A percentile compares a stretch with the other conserved stretches of the same genome.
Evolutionary conservation across 1,140 invertebrate species (phyloP).

Genomic region (Phymastichus coffea): DNA sequence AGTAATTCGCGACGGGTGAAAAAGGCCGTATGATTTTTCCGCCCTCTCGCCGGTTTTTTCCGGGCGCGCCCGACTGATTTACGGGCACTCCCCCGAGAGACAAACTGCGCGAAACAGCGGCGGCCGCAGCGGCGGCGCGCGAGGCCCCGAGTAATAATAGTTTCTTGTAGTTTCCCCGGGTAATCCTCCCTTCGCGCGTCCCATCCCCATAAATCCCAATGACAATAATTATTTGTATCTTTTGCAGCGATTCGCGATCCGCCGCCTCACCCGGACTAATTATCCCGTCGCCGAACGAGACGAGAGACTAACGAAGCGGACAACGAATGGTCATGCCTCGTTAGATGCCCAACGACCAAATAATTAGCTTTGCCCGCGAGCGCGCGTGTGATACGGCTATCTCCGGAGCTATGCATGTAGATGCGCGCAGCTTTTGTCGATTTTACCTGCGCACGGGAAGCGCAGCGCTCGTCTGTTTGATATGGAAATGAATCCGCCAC

Average conservation of each 20-base stretch:
- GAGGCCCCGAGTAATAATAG: conserved; percentile 43
- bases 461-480: too few species aligned
- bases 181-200: conserved; percentile 38
- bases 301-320: conserved; percentile 38
- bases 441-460: too few species aligned
- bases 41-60: conserved; percentile 23
- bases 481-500: not conserved
- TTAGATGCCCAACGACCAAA: conserved; percentile 42
- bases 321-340: conserved; percentile 38
- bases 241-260: not conserved
- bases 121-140: too few species aligned
- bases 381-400: not conserved
- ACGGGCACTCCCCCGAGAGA: conserved; percentile 26
- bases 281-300: conserved; percentile 7
- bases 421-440: too few species aligned
- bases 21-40: conserved; percentile 8
- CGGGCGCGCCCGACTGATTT: conserved; percentile 29
- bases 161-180: conserved; percentile 40
- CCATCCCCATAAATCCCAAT: conserved; percentile 39
- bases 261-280: too few species aligned
- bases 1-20: conserved; percentile 9
- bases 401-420: too few species aligned
- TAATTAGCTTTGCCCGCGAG: conserved; percentile 33
- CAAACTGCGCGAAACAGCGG: conserved; percentile 35
- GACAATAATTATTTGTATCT: conserved; percentile 38